Conservation (phyloP, 2,797 vertebrate genomes). For the Cryptoblepharus egeriae region DNA sequence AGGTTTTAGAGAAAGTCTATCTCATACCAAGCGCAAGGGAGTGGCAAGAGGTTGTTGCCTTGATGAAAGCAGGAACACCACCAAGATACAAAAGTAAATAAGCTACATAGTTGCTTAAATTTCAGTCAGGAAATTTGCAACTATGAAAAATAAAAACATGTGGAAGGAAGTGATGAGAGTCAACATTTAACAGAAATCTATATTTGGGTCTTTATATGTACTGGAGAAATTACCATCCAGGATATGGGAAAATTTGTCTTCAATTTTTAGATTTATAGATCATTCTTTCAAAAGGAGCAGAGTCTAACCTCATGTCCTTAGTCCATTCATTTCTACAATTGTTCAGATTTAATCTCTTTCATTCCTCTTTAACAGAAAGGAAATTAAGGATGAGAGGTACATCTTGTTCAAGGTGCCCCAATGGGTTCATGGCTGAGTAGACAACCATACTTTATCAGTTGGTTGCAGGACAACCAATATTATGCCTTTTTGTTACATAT, state of each 20-base stretch:
- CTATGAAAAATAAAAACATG: background rate
- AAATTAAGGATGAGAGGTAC: background rate
- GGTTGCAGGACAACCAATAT: background rate
- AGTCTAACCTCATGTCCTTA: background rate
- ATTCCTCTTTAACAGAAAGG: background rate
- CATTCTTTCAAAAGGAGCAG: background rate
- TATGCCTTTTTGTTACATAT: background rate
- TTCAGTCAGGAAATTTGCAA: background rate
- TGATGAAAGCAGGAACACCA: background rate
- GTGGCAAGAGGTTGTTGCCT: too few relatives aligned
- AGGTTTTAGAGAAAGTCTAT: too few relatives aligned
- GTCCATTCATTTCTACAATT: background rate
- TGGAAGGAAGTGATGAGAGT: background rate
- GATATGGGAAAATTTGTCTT: background rate
- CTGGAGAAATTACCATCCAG: background rate
- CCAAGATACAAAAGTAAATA: background rate
- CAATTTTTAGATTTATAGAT: background rate
- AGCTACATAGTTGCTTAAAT: background rate
- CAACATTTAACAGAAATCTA: background rate
- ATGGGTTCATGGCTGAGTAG: background rate
- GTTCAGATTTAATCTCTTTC: background rate
- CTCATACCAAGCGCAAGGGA: too few relatives aligned
- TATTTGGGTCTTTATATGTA: too few relatives aligned
- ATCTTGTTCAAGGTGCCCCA: background rate
- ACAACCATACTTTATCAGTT: background rate